Base-by-base conservation (phyloP, 2,113 vertebrate species). In the Mystacornis crossleyi region DNA sequence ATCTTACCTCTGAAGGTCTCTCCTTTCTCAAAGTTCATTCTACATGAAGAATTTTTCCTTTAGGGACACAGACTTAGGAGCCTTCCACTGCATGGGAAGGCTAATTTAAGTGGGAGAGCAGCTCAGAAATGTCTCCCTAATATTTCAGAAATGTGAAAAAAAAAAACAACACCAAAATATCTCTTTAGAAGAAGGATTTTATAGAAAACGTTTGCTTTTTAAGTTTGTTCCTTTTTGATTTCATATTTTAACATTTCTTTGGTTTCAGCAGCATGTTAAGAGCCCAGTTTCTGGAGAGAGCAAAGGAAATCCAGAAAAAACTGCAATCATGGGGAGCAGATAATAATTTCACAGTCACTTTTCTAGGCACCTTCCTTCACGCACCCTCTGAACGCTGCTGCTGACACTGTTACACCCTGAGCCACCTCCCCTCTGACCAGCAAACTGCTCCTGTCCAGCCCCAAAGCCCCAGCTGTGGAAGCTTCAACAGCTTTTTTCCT, bases 201-300 rank as follows among this genome's bases (percentile, higher is more conserved):
- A 70, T 12, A 15, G 34, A 55, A 70, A 83, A 77, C 0, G 0
- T 21, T 53, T 0, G 0, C 9, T 53, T 62, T 83, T 43, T 24
- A 42, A 47, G 50, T 20, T 33, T 57, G 21, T 8, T 81, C 38
- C 34, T 55, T 71, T 71, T 26, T 55, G 10, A 28, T 60, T 73
- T 21, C 4, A 0, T 34, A 65, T 61, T 88, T 81, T 50, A 82
- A 70, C 26, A 70, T 0, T 1, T 2, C n/a, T 69, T 29, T 45
- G 23, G 19, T 58, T 77, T 64, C 66, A 75, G 61, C n/a, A 72
- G 36, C 5, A 0, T 1, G 0, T 51, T 18, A 42, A 54, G 21
- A 84, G 73, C 14, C 21, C 69, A 12, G 28, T 38, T 92, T 86
- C 48, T 69, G 53, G 25, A 55, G 31, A 36, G 21, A 70, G 29